A percentile compares a stretch with the other conserved stretches of the same genome.
Evolutionary conservation across 2,888 invertebrate genomes (phyloP).

Genomic region (Dexiosoma caninum): DNA sequence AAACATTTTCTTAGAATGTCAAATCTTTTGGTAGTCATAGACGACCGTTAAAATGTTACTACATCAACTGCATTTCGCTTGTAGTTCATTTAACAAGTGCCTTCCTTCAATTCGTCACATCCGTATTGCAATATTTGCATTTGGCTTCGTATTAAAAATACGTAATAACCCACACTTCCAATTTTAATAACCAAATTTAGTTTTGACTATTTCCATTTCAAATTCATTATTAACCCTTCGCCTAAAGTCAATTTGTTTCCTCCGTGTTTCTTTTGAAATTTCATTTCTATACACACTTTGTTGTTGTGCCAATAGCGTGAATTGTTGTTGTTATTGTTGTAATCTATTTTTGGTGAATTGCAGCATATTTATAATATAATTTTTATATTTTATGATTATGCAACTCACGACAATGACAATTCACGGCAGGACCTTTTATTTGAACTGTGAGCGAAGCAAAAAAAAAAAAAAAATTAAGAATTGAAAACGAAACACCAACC

Average conservation of each 20-base stretch:
- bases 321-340: background rate
- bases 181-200: conserved; percentile 8
- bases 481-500: conserved; percentile 17
- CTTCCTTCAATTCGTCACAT: no score
- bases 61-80: background rate
- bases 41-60: no score
- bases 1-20: no score
- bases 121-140: background rate
- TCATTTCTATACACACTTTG: conserved; percentile 22
- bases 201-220: conserved; percentile 23
- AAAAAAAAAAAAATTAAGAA: conserved; percentile 23
- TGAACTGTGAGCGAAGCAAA: conserved; percentile 48
- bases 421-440: conserved; percentile 65
- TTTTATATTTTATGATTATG: conserved; percentile 60
- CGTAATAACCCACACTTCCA: conserved; percentile 17
- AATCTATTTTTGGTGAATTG: conserved; percentile 26
- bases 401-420: conserved; percentile 68
- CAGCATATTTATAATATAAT: conserved; percentile 54
- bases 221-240: conserved; percentile 52
- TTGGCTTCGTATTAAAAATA: background rate
- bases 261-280: background rate
- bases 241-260: conserved; percentile 33
- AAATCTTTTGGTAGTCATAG: no score
- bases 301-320: no score
- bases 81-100: background rate